Evolutionary conservation across 2,113 vertebrate species (phyloP), one percentile per base, ranked within the genome.

Genomic region (Pogonocichla stellata): DNA sequence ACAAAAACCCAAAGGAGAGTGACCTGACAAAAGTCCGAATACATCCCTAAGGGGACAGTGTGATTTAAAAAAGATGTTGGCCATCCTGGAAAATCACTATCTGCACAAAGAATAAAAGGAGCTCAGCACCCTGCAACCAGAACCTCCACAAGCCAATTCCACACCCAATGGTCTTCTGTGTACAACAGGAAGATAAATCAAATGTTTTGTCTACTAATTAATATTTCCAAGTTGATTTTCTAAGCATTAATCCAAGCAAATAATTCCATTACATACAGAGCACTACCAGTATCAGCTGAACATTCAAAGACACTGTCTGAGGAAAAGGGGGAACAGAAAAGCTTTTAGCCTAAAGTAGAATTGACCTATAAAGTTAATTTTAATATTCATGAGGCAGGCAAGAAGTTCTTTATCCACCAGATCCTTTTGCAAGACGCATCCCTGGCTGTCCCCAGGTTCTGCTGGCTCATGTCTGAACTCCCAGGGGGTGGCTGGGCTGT

Each of bases 401-500:
- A 42, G 8, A 67, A 56, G 31, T 82, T 69, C 34, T 69, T 87
- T 31, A 60, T 18, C 10, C 51, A 74, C 9, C 38, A 87, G 33
- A 62, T 71, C 4, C 17, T 64, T 64, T 3, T 53, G 34, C 53
- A 83, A 14, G 34, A 66, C 9, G 14, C 8, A n/a, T 6, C 22
- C 8, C 12, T 53, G 50, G 7, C 43, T 56, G 53, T 67, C 19
- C 8, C 11, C 3, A 5, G 3, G n/a, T n/a, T 72, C 36, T 88
- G 40, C n/a, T 53, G n/a, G 31, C 64, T 84, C 42, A 2, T 12
- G 5, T 38, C 6, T 66, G 43, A 91, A 38, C 17, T 62, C 20
- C 33, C 6, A 66, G 0, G 1, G 33, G 12, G 20, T n/a, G 29
- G 17, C 0, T 65, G 58, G 50, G 50, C 64, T 16, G 24, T 4